Percentiles rank a stretch among this genome's conserved stretches.
Evolutionary conservation across 2,113 vertebrate genomes (phyloP).

Genomic region (Neopipo cinnamomea): DNA sequence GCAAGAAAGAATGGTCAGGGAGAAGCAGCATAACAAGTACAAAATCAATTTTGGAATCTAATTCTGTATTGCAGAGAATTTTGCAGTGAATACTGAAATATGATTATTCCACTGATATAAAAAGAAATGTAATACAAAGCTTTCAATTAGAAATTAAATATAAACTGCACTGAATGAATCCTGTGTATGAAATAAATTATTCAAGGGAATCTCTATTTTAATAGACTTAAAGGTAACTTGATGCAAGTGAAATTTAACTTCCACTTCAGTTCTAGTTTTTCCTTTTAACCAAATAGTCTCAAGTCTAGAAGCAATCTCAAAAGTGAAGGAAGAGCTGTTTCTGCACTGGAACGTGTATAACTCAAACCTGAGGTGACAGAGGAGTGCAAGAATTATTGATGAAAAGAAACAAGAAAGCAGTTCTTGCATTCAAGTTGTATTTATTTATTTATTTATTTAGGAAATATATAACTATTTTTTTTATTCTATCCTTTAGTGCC

Average conservation of each 20-base stretch:
- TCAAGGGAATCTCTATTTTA: background rate
- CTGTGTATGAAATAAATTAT: background rate
- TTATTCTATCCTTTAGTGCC: background rate
- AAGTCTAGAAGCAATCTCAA: background rate
- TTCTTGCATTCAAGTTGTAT: too few species aligned
- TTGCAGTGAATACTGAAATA: background rate
- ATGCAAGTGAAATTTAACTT: background rate
- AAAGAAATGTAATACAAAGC: background rate
- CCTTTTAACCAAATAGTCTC: background rate
- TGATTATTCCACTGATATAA: background rate
- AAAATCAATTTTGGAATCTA: background rate
- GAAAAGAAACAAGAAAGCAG: background rate
- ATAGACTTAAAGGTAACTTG: background rate
- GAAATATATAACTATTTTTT: background rate
- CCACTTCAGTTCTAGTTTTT: background rate
- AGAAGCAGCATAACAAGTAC: background rate
- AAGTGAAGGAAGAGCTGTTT: background rate
- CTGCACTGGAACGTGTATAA: background rate
- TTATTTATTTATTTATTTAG: too few species aligned
- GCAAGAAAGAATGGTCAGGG: background rate
- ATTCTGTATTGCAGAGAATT: background rate
- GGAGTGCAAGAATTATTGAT: background rate
- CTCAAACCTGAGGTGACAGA: background rate
- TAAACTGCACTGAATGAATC: background rate
- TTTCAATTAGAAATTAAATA: background rate